A percentile compares a stretch with the other conserved stretches of the same genome.
Evolutionary conservation across 1,140 invertebrate genomes (phyloP).

Genomic region (Odontomachus brunneus): DNA sequence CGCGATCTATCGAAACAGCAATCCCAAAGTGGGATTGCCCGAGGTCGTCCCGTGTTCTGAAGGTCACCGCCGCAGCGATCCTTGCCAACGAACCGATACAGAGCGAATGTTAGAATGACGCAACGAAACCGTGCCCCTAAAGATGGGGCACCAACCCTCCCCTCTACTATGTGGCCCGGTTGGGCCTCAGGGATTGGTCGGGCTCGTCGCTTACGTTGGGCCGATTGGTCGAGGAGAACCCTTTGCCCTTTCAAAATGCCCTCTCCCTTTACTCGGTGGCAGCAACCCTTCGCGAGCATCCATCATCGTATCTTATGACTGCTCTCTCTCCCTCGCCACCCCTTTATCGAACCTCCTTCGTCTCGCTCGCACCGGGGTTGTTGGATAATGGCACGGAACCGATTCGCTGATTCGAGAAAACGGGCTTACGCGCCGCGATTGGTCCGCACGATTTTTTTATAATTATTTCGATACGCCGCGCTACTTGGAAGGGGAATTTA

Average conservation of each 20-base stretch:
- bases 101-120: conserved; percentile 83
- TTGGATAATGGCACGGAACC: conserved; percentile 75
- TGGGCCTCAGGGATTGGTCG: conserved; percentile 76
- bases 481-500: conserved; percentile 40
- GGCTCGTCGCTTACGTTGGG: neutral
- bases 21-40: neutral
- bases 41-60: conserved; percentile 3
- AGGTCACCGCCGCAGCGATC: conserved; percentile 55
- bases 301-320: conserved; percentile 81
- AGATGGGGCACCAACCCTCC: conserved; percentile 77
- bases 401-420: conserved; percentile 77
- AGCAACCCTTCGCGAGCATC: conserved; percentile 83
- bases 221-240: conserved; percentile 76
- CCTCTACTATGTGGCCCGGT: conserved; percentile 66
- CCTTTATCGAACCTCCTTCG: conserved; percentile 69
- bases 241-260: conserved; percentile 71
- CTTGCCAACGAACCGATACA: conserved; percentile 76
- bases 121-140: conserved; percentile 81
- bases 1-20: neutral
- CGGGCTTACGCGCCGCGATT: conserved; percentile 59
- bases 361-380: conserved; percentile 55
- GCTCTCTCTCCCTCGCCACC: conserved; percentile 79
- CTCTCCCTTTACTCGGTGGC: conserved; percentile 59
- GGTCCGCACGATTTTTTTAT: conserved; percentile 78
- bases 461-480: conserved; percentile 76